Percentiles rank a stretch among this genome's conserved stretches.
Conservation (phyloP, 1,140 invertebrate genomes). For the Sesamia nonagrioides region DNA sequence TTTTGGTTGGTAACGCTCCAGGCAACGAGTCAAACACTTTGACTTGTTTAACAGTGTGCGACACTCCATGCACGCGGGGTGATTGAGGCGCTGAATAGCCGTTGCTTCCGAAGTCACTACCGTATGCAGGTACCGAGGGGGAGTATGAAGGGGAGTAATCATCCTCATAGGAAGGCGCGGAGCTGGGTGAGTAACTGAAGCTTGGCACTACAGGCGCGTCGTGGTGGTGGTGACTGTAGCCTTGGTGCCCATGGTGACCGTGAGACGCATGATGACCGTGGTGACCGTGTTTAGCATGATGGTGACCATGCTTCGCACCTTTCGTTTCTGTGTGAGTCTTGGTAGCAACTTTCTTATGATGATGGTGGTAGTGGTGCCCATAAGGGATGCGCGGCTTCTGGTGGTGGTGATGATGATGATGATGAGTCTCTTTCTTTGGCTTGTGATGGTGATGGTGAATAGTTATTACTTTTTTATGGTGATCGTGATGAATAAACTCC, state of each 20-base stretch:
- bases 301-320: conserved; percentile 69
- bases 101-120: conserved; percentile 45
- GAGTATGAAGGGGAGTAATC: conserved; percentile 65
- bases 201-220: conserved; percentile 66
- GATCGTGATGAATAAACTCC: conserved; percentile 88
- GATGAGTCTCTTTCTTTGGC: conserved; percentile 83
- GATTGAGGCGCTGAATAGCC: conserved; percentile 46
- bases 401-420: conserved; percentile 84
- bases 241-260: conserved; percentile 62
- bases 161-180: conserved; percentile 64
- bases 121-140: conserved; percentile 64
- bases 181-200: conserved; percentile 61
- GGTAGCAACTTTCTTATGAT: conserved; percentile 71
- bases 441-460: conserved; percentile 87
- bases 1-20: conserved; percentile 62
- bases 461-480: conserved; percentile 88
- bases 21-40: conserved; percentile 81
- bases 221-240: conserved; percentile 63
- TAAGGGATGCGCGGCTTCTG: conserved; percentile 69
- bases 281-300: conserved; percentile 66
- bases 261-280: conserved; percentile 60
- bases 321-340: conserved; percentile 69
- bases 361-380: conserved; percentile 71
- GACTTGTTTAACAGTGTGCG: conserved; percentile 79
- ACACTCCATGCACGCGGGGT: conserved; percentile 71